A percentile compares a stretch with the other conserved stretches of the same genome.
Evolutionary conservation across 2,797 vertebrate genomes (phyloP).

Genomic region (Mareca strepera): DNA sequence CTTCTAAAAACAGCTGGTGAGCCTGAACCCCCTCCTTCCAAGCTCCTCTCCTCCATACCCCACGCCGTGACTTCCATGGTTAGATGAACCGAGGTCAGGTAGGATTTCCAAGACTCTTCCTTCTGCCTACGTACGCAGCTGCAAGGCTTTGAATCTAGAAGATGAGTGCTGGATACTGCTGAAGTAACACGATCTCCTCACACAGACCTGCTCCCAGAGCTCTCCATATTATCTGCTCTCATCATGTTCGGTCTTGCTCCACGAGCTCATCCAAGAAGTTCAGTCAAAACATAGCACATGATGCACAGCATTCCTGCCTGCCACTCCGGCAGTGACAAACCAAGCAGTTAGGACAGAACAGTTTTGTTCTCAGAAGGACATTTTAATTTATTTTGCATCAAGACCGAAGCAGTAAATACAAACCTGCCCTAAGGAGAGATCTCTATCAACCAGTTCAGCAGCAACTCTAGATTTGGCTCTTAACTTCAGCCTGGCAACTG

Average conservation of each 20-base stretch:
- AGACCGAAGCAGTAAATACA: background rate
- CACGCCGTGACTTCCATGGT: background rate
- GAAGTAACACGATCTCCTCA: background rate
- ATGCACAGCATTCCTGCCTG: background rate
- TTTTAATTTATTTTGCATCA: background rate
- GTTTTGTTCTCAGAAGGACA: background rate
- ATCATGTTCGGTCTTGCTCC: slow-evolving; percentile 22
- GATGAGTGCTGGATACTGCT: background rate
- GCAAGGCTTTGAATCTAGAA: background rate
- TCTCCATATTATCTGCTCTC: background rate
- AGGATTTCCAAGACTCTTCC: background rate
- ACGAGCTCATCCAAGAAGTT: background rate
- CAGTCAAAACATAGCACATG: background rate
- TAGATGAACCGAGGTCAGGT: background rate
- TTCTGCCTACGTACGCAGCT: background rate
- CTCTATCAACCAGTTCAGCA: background rate
- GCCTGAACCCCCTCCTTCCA: background rate
- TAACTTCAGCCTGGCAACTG: background rate
- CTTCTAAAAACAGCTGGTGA: background rate
- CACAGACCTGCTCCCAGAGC: background rate
- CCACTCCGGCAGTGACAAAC: background rate
- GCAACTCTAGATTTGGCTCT: background rate
- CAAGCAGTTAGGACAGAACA: background rate
- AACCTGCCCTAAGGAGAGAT: background rate
- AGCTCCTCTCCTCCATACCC: background rate